phyloP scores from a whole-genome alignment of 2,113 vertebrate species.

The Promerops cafer region DNA sequence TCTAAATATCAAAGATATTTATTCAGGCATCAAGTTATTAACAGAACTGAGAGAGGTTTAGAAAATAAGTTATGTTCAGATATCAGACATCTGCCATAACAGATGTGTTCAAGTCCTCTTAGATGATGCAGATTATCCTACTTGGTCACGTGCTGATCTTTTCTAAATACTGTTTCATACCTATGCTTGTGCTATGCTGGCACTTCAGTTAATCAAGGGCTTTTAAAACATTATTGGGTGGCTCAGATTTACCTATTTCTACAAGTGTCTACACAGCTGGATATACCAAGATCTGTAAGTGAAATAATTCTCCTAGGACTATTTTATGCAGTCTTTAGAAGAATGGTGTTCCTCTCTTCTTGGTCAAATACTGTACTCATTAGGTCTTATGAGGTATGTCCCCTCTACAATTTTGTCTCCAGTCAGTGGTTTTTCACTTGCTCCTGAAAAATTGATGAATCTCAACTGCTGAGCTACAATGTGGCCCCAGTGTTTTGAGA shows the following conservation, averaged over 20 bases:
- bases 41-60: neutral
- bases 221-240: neutral
- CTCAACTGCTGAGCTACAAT: neutral
- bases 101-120: neutral
- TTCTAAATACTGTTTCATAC: neutral
- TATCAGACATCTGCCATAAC: neutral
- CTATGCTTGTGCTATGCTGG: neutral
- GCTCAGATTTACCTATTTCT: neutral
- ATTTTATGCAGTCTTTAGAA: neutral
- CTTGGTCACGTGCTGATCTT: accelerated
- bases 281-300: neutral
- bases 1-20: neutral
- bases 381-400: neutral
- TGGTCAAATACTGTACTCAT: neutral
- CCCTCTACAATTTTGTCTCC: neutral
- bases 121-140: neutral
- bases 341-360: neutral
- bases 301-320: neutral
- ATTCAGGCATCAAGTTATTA: neutral
- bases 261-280: neutral
- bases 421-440: neutral
- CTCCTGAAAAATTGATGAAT: neutral
- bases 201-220: neutral
- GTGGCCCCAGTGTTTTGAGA: neutral
- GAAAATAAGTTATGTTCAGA: neutral